Percentiles rank a stretch among this genome's conserved stretches.
phyloP scores from a whole-genome alignment of 2,113 vertebrate genomes.

The Camelus bactrianus region DNA sequence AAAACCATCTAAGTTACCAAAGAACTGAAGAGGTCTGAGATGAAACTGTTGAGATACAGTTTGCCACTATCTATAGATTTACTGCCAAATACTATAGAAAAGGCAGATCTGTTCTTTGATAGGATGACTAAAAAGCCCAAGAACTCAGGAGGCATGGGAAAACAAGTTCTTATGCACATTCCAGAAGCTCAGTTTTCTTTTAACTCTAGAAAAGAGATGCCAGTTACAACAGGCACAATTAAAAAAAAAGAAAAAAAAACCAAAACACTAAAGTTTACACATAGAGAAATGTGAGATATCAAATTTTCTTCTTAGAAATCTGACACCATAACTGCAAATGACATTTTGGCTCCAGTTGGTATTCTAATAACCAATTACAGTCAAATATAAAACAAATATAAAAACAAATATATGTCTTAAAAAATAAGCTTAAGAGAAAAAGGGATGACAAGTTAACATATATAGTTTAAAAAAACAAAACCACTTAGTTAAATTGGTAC shows the following conservation, averaged over 20 bases:
- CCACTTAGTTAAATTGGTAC: neutral
- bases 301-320: neutral
- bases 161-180: neutral
- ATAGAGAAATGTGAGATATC: neutral
- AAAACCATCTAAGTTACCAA: slow-evolving; percentile 7
- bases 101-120: neutral
- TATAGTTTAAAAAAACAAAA: slow-evolving; percentile 14
- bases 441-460: neutral
- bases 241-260: neutral
- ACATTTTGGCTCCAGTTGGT: neutral
- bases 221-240: neutral
- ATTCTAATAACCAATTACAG: neutral
- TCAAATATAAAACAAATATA: neutral
- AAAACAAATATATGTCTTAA: slow-evolving; percentile 26
- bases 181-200: neutral
- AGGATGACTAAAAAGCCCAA: neutral
- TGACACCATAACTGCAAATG: slow-evolving; percentile 1
- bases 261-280: neutral
- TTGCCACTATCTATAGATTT: neutral
- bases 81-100: neutral
- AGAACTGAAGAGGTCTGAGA: neutral
- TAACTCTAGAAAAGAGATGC: neutral
- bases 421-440: slow-evolving; percentile 20
- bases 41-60: neutral
- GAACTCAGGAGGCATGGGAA: neutral